Evolutionary conservation across 2,797 vertebrate genomes (phyloP), one percentile per base, ranked within the genome.

Genomic region (Notoglanidium macrostoma): DNA sequence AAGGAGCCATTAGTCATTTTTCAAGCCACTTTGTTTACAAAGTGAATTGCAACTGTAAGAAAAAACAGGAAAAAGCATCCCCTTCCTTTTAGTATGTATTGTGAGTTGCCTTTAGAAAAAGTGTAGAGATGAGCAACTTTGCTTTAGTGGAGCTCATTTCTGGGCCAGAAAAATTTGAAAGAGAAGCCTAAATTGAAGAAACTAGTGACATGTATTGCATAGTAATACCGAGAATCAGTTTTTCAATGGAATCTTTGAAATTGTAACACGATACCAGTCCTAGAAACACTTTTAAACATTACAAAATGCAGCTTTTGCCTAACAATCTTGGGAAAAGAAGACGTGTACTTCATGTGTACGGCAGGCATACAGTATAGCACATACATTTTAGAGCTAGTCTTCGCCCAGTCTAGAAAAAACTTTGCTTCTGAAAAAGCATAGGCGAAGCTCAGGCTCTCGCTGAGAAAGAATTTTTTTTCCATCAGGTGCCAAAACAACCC

Each of bases 391-490:
- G 54, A 29, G 26, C 17, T 46, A 23, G 65, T 83, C 23, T 44
- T 2, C 19, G 78, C 54, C 14, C 26, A 59, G 54, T 40, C 35
- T 51, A 72, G 8, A 15, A 5, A 32, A 11, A 26, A 10, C 40
- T 57, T 44, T 54, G 11, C 3, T 65, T 67, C 8, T 49, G 11
- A 35, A 79, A 57, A 35, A 26, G 2, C 26, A 80, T 26, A 80
- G 2, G 35, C 3, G 49, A 54, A 9, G n/a, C 0, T 35, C 35
- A 72, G 21, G 9, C 63, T 84, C 54, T 26, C 1, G n/a, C 87
- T 55, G 23, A 70, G 74, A 81, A 85, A 73, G 32, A 73, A 63
- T 54, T 6, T 54, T 55, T 73, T 73, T 81, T 77, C 15, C 32
- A 68, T 78, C 74, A 59, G n/a, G 61, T 11, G 23, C 32, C 51